Evolutionary conservation across 2,797 vertebrate species (phyloP), one percentile per base, ranked within the genome.

Genomic region (Malurus leucopterus): DNA sequence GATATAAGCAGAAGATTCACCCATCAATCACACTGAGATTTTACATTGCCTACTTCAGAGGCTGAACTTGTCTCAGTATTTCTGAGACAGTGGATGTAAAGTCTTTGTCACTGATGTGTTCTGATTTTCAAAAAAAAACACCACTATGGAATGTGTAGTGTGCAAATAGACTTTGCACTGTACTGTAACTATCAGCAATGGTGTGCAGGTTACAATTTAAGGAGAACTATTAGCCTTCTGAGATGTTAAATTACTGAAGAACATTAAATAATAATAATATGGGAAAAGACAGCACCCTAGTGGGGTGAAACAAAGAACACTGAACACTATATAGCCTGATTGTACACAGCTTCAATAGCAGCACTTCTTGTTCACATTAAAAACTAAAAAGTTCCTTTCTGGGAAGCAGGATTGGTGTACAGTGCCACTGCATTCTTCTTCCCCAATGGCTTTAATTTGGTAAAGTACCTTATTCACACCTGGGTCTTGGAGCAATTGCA

Each of bases 131-230:
- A 88, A 86, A 86, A 92, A 53, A 36, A 36, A 5, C 0, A 15
- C 51, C 61, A 40, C 51, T 59, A 49, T 53, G 90, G 50, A 26
- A 72, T 41, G 12, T 68, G 15, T 38, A 84, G 87, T 76, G 85
- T 94, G 91, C 90, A 96, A 96, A 95, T 92, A 95, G 89, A 51
- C 87, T 96, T 95, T 93, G 75, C 92, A 94, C 46, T 81, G 29
- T 78, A 61, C 79, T 87, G 51, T 70, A 89, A 76, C 75, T 87
- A 79, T 91, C 91, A 93, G 88, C 90, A 81, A 81, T 81, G 78
- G 58, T 50, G 93, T 86, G 89, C 82, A 86, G 59, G 87, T 86
- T 95, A 93, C 95, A 95, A 93, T 96, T 95, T 88, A 95, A 85
- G 80, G 76, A 91, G 77, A 93, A 69, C 84, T 95, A 75, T 93